Conservation (phyloP, 2,113 vertebrate genomes). For the Sitta europaea region DNA sequence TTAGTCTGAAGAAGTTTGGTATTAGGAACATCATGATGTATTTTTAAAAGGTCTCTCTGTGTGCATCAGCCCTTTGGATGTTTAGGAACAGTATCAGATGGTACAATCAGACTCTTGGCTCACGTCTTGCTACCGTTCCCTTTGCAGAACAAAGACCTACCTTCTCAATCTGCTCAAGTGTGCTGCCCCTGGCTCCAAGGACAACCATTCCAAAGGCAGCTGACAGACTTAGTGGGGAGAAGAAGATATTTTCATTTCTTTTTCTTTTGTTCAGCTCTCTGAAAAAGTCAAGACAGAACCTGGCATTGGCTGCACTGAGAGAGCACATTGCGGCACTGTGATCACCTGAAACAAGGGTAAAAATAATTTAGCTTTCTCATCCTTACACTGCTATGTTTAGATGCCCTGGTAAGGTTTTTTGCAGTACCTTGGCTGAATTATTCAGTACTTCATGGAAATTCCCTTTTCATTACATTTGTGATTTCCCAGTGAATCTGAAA, state of each 20-base stretch:
- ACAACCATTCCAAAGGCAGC: constrained; percentile 55
- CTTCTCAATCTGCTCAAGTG: constrained; percentile 42
- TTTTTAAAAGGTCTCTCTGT: neutral
- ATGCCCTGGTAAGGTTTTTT: neutral
- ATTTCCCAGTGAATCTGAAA: neutral
- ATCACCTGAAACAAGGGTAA: neutral
- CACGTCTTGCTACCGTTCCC: rapidly evolving
- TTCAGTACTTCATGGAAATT: neutral
- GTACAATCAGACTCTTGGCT: neutral
- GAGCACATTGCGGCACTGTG: neutral
- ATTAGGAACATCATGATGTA: neutral
- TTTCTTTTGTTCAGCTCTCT: constrained; percentile 23
- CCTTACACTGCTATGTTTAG: neutral
- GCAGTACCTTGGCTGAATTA: neutral
- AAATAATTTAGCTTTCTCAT: neutral
- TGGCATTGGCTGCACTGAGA: constrained; percentile 34
- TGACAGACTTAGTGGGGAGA: constrained; percentile 46
- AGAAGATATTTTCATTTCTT: constrained; percentile 45
- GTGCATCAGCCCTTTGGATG: neutral
- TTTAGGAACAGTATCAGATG: neutral
- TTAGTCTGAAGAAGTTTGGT: neutral
- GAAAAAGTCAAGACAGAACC: constrained; percentile 57
- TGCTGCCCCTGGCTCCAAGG: constrained; percentile 20
- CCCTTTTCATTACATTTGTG: neutral
- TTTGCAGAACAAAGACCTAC: neutral